Base-by-base conservation (phyloP, 2,888 invertebrate species). In the Hemistola chrysoprasaria region DNA sequence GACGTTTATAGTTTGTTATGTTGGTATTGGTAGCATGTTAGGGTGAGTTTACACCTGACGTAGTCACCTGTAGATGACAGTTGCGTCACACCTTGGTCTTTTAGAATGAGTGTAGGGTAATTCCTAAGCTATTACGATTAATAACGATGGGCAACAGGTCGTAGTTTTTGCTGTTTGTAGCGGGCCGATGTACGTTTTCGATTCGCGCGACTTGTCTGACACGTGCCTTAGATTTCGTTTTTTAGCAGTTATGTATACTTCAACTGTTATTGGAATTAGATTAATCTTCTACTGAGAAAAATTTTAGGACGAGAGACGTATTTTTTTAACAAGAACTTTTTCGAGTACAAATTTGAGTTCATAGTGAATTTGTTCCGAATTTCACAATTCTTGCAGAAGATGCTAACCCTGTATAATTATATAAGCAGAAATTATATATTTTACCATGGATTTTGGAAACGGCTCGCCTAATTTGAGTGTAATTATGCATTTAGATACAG, bases 11-110 rank as follows among this genome's bases (percentile, higher is more conserved):
- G 20, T 11, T 43, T 22, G 34, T 46, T 33, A 51, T 31, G 53
- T 54, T 48, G 45, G 42, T 23, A 48, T 54, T 48, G 45, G 42
- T 23, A 48, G 42, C 46, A 40, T 37, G 39, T 36, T 70, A 69
- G 72, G 74, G 75, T 62, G 64, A 40, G 61, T 53, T 51, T 59
- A 58, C 74, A 79, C 78, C 78, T 78, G 78, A 76, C 69, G 49
- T 31, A 26, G 50, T 53, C 79, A 79, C 78, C 80, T 81, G 80
- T 79, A 76, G 25, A 33, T 52, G 71, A 62, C 76, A 73, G 75
- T 78, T 77, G 76, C 72, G 69, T 78, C 68, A 74, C 72, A 73
- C 74, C 71, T 77, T 75, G 65, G 60, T 58, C 55, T 58, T 58
- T 50, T 62, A 62, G 62, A 60, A 56, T 65, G 55, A 59, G 58